These are phyloP conservation scores for Pachyuromys duprasi DNA, from an alignment of 2,797 vertebrate species.

Conservation along the genomic window DNA sequence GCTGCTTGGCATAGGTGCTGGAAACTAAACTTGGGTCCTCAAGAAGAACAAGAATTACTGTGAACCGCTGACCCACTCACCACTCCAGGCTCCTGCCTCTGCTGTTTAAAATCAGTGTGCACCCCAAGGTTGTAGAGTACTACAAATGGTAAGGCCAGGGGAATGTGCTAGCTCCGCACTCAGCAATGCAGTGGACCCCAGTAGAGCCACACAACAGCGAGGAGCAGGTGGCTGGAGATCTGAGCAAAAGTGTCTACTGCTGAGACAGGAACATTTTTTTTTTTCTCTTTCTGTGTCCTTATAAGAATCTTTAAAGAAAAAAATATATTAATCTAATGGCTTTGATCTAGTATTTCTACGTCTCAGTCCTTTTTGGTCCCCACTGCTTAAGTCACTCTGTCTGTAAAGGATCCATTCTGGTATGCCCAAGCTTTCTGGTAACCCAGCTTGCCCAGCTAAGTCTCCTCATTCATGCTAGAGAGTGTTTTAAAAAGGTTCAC, in stretches of 20 bases:
- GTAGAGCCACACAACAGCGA: neutral
- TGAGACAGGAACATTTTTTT: neutral
- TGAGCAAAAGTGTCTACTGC: neutral
- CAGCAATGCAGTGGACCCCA: neutral
- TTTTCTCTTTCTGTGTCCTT: conserved; percentile 31
- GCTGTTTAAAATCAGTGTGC: neutral
- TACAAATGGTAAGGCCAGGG: neutral
- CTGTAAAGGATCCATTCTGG: neutral
- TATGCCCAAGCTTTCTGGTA: neutral
- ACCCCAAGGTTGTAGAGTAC: neutral
- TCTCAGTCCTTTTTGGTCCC: conserved; percentile 19
- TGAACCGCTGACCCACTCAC: neutral
- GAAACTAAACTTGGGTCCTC: neutral
- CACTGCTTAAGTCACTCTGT: neutral
- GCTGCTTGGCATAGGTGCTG: neutral
- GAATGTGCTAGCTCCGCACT: neutral
- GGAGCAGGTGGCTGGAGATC: neutral
- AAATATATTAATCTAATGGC: neutral
- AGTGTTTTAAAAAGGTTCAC: neutral
- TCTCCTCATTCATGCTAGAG: neutral
- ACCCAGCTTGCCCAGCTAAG: neutral
- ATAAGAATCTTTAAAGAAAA: neutral
- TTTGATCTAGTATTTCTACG: neutral
- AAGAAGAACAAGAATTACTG: neutral
- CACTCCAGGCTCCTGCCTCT: neutral